These are phyloP conservation scores for Cercopithecus neglectus DNA, from an alignment of 2,797 vertebrate species.

Conservation along the genomic window DNA sequence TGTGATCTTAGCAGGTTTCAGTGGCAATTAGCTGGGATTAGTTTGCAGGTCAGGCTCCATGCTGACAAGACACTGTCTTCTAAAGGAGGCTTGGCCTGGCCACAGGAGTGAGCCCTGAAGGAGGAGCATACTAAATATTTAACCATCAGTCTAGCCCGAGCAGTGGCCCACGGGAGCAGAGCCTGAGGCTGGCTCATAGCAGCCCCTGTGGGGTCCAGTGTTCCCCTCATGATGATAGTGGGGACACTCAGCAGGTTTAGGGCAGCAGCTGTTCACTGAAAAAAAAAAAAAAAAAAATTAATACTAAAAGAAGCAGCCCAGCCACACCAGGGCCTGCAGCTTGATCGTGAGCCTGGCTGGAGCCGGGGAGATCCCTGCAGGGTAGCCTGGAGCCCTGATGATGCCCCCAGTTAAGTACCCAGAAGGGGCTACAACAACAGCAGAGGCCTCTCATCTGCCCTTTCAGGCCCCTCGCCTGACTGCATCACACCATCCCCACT, in stretches of 20 bases:
- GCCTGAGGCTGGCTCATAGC: not conserved
- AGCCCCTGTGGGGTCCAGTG: not conserved
- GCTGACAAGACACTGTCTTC: constrained; percentile 1
- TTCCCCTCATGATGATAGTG: not conserved
- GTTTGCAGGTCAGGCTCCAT: constrained; percentile 35
- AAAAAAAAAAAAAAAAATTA: not conserved
- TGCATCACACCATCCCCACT: not conserved
- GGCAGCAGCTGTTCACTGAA: not conserved
- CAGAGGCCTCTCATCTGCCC: not conserved
- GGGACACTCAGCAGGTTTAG: not conserved
- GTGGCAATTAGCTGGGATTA: constrained; percentile 69
- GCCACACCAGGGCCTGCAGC: not conserved
- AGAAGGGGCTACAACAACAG: not conserved
- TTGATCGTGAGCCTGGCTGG: not conserved
- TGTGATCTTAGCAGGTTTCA: constrained; percentile 64
- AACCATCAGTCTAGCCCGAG: not conserved
- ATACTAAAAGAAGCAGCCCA: not conserved
- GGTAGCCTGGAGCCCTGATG: not conserved
- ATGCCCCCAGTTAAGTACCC: not conserved
- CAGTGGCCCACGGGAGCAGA: not conserved
- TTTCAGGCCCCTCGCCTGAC: not conserved
- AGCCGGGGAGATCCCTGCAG: not conserved
- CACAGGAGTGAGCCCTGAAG: not conserved
- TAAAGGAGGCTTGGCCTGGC: not conserved
- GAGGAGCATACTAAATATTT: not conserved